Conservation (phyloP, 35 echinoderm and acorn worm species). For the Strongylocentrotus purpuratus region DNA sequence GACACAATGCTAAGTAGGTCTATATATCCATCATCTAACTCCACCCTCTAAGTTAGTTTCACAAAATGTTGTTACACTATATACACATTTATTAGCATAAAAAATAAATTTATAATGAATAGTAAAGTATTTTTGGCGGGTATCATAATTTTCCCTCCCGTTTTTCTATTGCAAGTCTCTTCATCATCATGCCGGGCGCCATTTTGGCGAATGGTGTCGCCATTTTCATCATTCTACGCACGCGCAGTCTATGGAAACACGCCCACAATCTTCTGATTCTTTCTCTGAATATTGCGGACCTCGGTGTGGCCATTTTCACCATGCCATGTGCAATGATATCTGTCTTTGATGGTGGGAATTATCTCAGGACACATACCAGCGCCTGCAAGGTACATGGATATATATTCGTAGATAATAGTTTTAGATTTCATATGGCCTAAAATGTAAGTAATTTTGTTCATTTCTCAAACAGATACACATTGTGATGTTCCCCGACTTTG, state of each 20-base stretch:
- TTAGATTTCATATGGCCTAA: too few species aligned
- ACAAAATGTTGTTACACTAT: too few species aligned
- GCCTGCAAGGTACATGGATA: background rate
- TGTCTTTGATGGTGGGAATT: background rate
- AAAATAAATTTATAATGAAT: too few species aligned
- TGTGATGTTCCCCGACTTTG: too few species aligned
- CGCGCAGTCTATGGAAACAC: background rate
- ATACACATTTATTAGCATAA: too few species aligned
- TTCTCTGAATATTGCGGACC: slow-evolving; percentile 31
- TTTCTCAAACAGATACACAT: too few species aligned
- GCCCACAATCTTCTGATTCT: slow-evolving; percentile 22
- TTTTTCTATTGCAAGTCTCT: background rate
- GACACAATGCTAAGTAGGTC: too few species aligned
- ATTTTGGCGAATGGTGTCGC: background rate
- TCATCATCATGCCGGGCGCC: slow-evolving; percentile 21
- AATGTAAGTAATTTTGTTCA: too few species aligned
- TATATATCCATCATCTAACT: too few species aligned
- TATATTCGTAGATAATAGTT: too few species aligned
- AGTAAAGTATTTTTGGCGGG: background rate
- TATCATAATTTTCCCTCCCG: background rate
- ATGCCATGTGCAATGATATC: slow-evolving; percentile 11
- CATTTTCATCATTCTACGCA: background rate
- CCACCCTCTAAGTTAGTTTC: too few species aligned
- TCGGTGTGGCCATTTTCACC: slow-evolving; percentile 12
- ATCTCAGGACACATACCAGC: background rate